Evolutionary conservation across 2,113 vertebrate species (phyloP).

Genomic region (Aegotheles bennettii): DNA sequence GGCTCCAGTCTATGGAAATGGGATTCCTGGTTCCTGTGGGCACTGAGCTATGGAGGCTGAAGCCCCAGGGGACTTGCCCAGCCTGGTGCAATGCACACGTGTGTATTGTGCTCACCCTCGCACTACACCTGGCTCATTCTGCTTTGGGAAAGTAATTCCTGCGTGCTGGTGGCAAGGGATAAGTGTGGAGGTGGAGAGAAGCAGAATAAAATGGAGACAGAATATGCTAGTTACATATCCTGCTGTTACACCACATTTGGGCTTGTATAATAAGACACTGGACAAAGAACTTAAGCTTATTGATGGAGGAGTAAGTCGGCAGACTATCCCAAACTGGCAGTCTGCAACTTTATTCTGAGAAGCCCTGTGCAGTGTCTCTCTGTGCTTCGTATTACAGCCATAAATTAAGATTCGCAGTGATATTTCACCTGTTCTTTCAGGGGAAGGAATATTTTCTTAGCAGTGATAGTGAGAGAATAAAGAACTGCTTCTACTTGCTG

Average conservation of each 20-base stretch:
- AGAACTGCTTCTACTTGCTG: not conserved
- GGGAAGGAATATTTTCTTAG: not conserved
- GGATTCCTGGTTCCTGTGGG: not conserved
- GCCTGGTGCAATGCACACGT: accelerated
- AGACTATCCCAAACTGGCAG: not conserved
- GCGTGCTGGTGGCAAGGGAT: not conserved
- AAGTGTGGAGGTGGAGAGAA: not conserved
- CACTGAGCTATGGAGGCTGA: not conserved
- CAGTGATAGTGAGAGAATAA: not conserved
- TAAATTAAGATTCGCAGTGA: not conserved
- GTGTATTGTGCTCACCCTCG: accelerated
- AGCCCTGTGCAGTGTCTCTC: not conserved
- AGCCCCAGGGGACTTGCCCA: not conserved
- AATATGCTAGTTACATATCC: not conserved
- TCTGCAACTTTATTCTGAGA: not conserved
- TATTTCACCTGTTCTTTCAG: not conserved
- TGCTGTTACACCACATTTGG: not conserved
- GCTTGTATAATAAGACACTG: not conserved
- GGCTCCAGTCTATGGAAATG: not conserved
- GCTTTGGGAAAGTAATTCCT: not conserved
- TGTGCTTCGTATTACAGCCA: not conserved
- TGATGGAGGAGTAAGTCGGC: not conserved
- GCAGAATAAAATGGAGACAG: not conserved
- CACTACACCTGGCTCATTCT: not conserved
- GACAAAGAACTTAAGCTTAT: not conserved